Conservation (phyloP, 2,113 vertebrate genomes). For the Bucco capensis region DNA sequence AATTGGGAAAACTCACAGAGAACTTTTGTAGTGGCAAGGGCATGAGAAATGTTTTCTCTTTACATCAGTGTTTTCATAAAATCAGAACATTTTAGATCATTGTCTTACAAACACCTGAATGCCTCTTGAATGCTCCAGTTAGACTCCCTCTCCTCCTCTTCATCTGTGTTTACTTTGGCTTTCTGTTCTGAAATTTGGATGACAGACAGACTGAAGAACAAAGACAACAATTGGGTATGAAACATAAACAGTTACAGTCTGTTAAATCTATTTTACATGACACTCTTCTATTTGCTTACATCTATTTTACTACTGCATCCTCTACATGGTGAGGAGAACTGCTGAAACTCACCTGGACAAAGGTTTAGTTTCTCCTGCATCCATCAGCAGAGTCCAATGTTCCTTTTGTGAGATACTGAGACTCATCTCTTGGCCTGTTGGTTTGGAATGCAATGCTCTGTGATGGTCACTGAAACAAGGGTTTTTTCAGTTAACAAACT, state of each 20-base stretch:
- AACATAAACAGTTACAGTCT: background rate
- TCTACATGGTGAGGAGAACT: background rate
- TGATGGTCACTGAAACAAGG: background rate
- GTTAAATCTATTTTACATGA: background rate
- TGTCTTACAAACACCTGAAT: background rate
- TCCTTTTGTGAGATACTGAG: background rate
- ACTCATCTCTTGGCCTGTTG: background rate
- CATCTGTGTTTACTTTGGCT: background rate
- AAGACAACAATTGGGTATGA: background rate
- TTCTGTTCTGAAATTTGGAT: background rate
- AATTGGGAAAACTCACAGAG: background rate
- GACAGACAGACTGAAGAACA: background rate
- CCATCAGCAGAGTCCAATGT: background rate
- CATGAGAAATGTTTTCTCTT: background rate
- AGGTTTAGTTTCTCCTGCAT: background rate
- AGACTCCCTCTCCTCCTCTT: background rate
- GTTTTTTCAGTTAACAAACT: background rate
- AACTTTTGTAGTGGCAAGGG: background rate
- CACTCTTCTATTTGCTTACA: background rate
- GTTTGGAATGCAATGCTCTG: background rate
- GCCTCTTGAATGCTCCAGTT: background rate
- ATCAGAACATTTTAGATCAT: background rate
- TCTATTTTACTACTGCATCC: background rate
- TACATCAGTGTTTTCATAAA: background rate
- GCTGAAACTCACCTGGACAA: background rate